phyloP scores from a whole-genome alignment of 2,888 invertebrate species.

The Arenicola marina region DNA sequence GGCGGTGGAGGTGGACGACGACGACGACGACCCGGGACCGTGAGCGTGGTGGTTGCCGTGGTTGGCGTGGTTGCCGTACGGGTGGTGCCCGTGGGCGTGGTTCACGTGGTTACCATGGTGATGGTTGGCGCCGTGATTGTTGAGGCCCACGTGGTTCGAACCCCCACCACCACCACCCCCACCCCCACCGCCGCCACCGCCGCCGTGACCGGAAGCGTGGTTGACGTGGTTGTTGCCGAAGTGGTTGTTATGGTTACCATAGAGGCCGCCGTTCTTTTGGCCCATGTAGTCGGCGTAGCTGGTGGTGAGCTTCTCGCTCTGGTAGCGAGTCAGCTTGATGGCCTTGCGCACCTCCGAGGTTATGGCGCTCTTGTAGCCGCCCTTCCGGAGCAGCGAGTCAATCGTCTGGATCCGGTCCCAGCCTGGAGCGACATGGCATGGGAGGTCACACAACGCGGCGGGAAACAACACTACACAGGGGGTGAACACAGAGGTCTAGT shows the following conservation, averaged over 20 bases:
- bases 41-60: too few species aligned
- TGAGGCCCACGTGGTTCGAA: neutral
- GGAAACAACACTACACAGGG: too few species aligned
- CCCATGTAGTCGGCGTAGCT: slow-evolving; percentile 52
- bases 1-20: too few species aligned
- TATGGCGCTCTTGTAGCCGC: slow-evolving; percentile 83
- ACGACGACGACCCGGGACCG: too few species aligned
- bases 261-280: neutral
- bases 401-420: slow-evolving; percentile 99
- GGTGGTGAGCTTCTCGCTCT: slow-evolving; percentile 85
- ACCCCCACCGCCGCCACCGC: neutral
- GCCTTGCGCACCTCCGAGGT: slow-evolving; percentile 70
- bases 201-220: neutral
- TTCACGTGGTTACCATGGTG: too few species aligned
- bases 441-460: too few species aligned
- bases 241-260: neutral
- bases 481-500: too few species aligned
- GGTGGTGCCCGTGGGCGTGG: too few species aligned
- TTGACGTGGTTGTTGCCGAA: neutral
- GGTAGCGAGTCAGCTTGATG: slow-evolving; percentile 94
- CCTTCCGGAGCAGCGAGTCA: slow-evolving; percentile 94
- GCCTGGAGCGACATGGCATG: slow-evolving; percentile 72
- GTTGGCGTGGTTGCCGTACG: neutral
- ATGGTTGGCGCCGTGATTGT: neutral
- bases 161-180: neutral